Evolutionary conservation across 2,113 vertebrate genomes (phyloP).

Genomic region (Proteles cristata): DNA sequence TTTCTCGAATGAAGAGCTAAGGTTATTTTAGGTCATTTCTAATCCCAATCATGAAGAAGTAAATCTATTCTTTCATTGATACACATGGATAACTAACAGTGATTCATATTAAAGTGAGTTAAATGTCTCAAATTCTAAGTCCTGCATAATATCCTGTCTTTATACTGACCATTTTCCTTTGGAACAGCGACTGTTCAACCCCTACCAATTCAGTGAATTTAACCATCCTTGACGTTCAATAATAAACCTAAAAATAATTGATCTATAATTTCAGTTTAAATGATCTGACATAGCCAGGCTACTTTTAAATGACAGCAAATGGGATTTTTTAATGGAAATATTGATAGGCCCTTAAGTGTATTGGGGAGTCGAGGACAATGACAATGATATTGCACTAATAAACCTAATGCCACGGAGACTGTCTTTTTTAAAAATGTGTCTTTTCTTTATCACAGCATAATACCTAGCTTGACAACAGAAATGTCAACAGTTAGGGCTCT

Average conservation of each 20-base stretch:
- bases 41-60: conserved; percentile 35
- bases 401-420: conserved; percentile 81
- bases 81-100: conserved; percentile 60
- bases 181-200: conserved; percentile 54
- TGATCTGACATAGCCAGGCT: conserved; percentile 78
- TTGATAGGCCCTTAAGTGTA: conserved; percentile 79
- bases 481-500: conserved; percentile 84
- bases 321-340: conserved; percentile 80
- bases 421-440: conserved; percentile 81
- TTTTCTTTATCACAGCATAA: conserved; percentile 84
- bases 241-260: conserved; percentile 83
- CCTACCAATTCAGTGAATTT: conserved; percentile 75
- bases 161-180: conserved; percentile 54
- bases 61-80: conserved; percentile 47
- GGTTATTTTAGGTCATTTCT: conserved; percentile 60
- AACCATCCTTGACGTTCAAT: conserved; percentile 78
- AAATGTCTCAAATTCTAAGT: conserved; percentile 44
- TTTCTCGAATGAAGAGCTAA: conserved; percentile 30
- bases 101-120: conserved; percentile 54
- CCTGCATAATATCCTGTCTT: conserved; percentile 52
- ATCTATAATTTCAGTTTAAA: conserved; percentile 82
- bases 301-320: conserved; percentile 80
- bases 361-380: conserved; percentile 78
- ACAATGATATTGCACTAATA: conserved; percentile 81
- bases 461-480: conserved; percentile 85